These are phyloP conservation scores for Phocoena sinus DNA, from an alignment of 2,113 vertebrate genomes.

Conservation along the genomic window DNA sequence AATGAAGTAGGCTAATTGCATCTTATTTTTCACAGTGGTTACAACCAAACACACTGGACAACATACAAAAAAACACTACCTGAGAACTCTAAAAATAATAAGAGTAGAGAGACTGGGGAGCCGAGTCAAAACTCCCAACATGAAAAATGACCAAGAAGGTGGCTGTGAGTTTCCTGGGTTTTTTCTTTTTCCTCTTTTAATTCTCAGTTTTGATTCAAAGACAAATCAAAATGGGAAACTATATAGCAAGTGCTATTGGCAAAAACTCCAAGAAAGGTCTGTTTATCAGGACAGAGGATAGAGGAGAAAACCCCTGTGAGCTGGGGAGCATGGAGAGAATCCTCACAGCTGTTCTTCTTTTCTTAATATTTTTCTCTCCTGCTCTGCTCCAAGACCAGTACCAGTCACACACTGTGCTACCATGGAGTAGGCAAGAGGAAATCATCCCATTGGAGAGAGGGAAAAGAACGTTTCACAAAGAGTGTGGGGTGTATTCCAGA, in stretches of 20 bases:
- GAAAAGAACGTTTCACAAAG: not conserved
- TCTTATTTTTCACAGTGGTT: not conserved
- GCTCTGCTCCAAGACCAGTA: not conserved
- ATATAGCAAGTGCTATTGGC: not conserved
- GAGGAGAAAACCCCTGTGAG: not conserved
- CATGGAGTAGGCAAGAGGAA: not conserved
- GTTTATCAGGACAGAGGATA: not conserved
- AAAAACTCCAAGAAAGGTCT: not conserved
- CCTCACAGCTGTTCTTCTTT: not conserved
- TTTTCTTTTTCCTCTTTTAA: not conserved
- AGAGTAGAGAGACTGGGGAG: not conserved
- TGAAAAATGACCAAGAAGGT: not conserved
- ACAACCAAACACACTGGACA: not conserved
- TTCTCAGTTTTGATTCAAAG: not conserved
- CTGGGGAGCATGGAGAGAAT: not conserved
- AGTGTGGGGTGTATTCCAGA: not conserved
- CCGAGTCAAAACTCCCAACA: not conserved
- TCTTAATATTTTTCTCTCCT: not conserved
- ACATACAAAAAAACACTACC: not conserved
- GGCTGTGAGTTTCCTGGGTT: not conserved
- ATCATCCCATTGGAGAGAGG: too few relatives aligned
- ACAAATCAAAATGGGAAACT: not conserved
- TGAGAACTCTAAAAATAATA: not conserved
- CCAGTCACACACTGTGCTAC: fast-evolving
- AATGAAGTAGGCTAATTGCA: not conserved